phyloP scores from a whole-genome alignment of 2,113 vertebrate species.

The Sinocyclocheilus anophthalmus region DNA sequence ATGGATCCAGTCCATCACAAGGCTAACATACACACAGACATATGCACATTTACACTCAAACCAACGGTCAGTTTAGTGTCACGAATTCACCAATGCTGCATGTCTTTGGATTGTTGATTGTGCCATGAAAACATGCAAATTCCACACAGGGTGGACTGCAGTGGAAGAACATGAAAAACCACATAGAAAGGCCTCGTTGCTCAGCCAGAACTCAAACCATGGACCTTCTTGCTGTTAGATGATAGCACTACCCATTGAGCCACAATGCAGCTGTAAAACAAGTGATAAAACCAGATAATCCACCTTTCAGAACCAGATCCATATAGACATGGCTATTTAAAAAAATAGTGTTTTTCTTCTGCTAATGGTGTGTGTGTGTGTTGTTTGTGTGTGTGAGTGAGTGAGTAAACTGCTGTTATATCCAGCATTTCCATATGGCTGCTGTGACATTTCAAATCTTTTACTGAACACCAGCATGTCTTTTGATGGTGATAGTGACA shows the following conservation, averaged over 20 bases:
- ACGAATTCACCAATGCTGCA: not conserved
- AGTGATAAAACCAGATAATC: constrained; percentile 68
- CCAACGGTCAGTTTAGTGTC: not conserved
- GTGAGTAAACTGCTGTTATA: not conserved
- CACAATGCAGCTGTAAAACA: constrained; percentile 63
- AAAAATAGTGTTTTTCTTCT: not conserved
- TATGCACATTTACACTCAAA: not conserved
- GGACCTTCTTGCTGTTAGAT: not conserved
- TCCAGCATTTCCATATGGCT: constrained; percentile 11
- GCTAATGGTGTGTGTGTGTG: constrained; percentile 3
- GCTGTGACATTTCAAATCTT: constrained; percentile 4
- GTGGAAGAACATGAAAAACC: too few species aligned
- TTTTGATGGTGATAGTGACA: not conserved
- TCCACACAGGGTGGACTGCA: not conserved
- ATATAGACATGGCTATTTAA: not conserved
- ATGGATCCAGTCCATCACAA: not conserved
- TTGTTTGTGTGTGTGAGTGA: not conserved
- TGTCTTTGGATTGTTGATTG: not conserved
- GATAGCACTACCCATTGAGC: not conserved
- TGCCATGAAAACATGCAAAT: not conserved
- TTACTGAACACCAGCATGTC: not conserved
- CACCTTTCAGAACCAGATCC: not conserved
- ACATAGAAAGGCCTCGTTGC: not conserved
- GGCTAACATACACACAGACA: not conserved
- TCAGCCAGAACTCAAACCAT: not conserved